A percentile compares a stretch with the other conserved stretches of the same genome.
Conservation (phyloP, 2,113 vertebrate species). For the Natator depressus region DNA sequence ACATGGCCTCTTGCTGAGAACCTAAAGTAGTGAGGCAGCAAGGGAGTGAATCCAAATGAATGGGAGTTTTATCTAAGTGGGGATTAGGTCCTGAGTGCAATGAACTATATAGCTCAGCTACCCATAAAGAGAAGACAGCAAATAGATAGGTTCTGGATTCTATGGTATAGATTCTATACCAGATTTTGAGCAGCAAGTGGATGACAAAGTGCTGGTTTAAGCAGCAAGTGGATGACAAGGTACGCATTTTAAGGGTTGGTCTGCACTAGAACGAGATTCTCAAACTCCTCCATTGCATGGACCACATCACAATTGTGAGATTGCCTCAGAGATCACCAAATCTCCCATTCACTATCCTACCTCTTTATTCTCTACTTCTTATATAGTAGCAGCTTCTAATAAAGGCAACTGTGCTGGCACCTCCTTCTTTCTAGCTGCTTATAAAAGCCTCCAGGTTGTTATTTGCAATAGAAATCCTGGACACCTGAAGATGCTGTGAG, state of each 20-base stretch:
- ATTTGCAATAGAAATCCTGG: not conserved
- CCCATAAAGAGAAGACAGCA: constrained; percentile 5
- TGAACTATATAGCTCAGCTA: not conserved
- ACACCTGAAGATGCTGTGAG: too few relatives aligned
- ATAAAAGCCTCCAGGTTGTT: not conserved
- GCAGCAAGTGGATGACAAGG: not conserved
- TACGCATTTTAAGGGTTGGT: not conserved
- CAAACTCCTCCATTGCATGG: not conserved
- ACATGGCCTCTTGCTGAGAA: constrained; percentile 43
- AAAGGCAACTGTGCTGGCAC: not conserved
- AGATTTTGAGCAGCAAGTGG: not conserved
- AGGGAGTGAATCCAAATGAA: constrained; percentile 59
- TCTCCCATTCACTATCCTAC: not conserved
- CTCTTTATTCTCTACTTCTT: not conserved
- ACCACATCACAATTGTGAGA: not conserved
- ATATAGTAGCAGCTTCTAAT: not conserved
- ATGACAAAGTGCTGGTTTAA: not conserved
- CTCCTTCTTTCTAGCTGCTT: not conserved
- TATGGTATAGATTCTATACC: not conserved
- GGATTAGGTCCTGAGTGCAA: constrained; percentile 39
- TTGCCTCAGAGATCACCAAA: rapidly evolving
- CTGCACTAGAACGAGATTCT: not conserved
- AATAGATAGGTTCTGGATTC: not conserved
- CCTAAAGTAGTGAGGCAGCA: constrained; percentile 59
- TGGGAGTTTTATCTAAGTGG: constrained; percentile 41